Evolutionary conservation across 92 coral and sea anemone species (phyloP), one percentile per base, ranked within the genome.

Genomic region (Virgularia gustaviana): DNA sequence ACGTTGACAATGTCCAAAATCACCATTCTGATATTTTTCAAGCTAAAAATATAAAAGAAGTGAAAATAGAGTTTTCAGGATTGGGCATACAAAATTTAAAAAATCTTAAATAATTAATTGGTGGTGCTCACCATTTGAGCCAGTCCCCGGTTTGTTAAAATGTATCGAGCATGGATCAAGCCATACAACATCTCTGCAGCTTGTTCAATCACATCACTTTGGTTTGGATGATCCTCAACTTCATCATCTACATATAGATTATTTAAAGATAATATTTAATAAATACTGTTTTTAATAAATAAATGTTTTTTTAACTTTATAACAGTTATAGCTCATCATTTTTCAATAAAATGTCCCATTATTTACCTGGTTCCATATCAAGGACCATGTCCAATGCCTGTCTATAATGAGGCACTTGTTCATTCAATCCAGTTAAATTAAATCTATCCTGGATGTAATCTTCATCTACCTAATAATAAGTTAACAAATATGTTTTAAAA

Each of bases 171-270:
- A 80, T 94, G 99, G 49, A 94, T 94, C 79, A 94, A 76, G 15
- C 99, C 99, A 85, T 94, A 94, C 51, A 94, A 51, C 99, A 94
- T 94, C 54, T 94, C 99, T 8, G 99, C 99, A 44, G 99, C 99
- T 79, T 94, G 99, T 65, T 94, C 99, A 53, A 94, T 94, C 62
- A 94, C 57, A 61, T 94, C 99, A 71, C 99, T 94, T 43, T 94
- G 99, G 42, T 94, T 94, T 9, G 99, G 99, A 61, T 94, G 89
- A 54, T 94, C 99, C 23, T 94, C 99, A 11, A 94, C 70, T 76
- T 94, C 99, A 78, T 94, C 99, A 75, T 94, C 99, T 94, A 73
- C 10, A 63, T n/a, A n/a, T n/a, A n/a, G n/a, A n/a, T n/a, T n/a
- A n/a, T n/a, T n/a, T n/a, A n/a, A n/a, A n/a, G n/a, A n/a, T n/a